Conservation (phyloP, 2,113 vertebrate genomes). For the Cepphus grylle region DNA sequence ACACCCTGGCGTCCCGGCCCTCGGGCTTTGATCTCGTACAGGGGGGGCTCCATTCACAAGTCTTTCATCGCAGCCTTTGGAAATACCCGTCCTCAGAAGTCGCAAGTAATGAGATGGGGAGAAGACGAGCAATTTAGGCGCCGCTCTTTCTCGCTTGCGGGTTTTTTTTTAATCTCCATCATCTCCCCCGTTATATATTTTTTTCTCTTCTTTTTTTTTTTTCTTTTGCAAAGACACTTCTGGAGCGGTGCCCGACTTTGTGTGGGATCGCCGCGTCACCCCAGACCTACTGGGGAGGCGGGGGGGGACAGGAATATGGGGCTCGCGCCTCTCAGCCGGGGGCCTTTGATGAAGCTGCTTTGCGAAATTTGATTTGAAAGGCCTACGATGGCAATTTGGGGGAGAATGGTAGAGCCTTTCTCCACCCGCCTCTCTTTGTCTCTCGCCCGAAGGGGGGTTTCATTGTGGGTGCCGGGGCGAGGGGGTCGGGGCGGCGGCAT, state of each 20-base stretch:
- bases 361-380: slow-evolving; percentile 77
- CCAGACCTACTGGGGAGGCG: slow-evolving; percentile 26
- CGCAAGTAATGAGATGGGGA: slow-evolving; percentile 84
- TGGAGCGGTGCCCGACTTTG: slow-evolving; percentile 60
- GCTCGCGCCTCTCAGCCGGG: slow-evolving; percentile 70
- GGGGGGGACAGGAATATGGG: slow-evolving; percentile 32
- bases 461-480: slow-evolving; percentile 53
- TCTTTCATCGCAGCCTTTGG: slow-evolving; percentile 76
- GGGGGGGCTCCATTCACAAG: slow-evolving; percentile 79
- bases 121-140: slow-evolving; percentile 76
- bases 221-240: slow-evolving; percentile 41
- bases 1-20: slow-evolving; percentile 55
- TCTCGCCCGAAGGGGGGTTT: slow-evolving; percentile 30
- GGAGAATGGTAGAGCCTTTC: slow-evolving; percentile 51
- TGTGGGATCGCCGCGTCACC: slow-evolving; percentile 46
- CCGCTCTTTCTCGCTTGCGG: slow-evolving; percentile 15
- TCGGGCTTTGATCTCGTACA: slow-evolving; percentile 81
- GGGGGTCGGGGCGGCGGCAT: slow-evolving; percentile 1
- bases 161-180: slow-evolving; percentile 13
- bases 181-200: background rate
- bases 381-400: slow-evolving; percentile 68
- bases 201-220: background rate
- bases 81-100: slow-evolving; percentile 79
- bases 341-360: slow-evolving; percentile 79
- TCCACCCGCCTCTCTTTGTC: slow-evolving; percentile 68